Percentiles rank a stretch among this genome's conserved stretches.
Evolutionary conservation across 2,888 invertebrate genomes (phyloP).

Genomic region (Gibbula magus): DNA sequence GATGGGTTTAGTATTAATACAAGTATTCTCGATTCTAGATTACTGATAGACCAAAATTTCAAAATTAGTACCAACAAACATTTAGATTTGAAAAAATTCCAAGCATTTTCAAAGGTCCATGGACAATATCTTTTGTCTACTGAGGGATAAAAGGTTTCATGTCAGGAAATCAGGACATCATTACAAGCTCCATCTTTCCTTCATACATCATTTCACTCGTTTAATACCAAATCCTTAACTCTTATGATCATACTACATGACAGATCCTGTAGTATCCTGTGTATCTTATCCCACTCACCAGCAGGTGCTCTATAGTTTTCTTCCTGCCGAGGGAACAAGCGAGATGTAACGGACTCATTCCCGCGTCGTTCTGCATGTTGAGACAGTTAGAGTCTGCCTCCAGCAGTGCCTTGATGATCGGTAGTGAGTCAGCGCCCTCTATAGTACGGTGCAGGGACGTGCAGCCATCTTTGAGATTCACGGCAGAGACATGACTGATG

Average conservation of each 20-base stretch:
- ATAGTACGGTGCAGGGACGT: conserved; percentile 64
- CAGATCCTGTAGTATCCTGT: not conserved
- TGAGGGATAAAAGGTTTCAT: too few species aligned
- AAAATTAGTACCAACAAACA: too few species aligned
- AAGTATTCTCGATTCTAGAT: too few species aligned
- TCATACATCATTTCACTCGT: too few species aligned
- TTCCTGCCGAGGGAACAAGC: conserved; percentile 63
- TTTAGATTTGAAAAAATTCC: too few species aligned
- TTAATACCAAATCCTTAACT: too few species aligned
- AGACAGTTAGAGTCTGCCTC: conserved; percentile 56
- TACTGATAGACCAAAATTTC: too few species aligned
- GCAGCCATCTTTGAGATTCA: conserved; percentile 62
- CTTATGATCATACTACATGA: not conserved
- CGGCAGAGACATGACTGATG: conserved; percentile 70
- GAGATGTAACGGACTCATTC: conserved; percentile 65
- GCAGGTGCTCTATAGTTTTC: conserved; percentile 57
- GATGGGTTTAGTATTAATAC: too few species aligned
- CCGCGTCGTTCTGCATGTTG: conserved; percentile 66
- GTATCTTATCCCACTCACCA: conserved; percentile 59
- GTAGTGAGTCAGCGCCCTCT: conserved; percentile 60
- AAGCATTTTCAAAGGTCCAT: too few species aligned
- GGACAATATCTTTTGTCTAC: too few species aligned
- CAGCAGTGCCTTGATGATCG: conserved; percentile 51
- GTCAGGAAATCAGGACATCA: too few species aligned
- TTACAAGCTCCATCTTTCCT: too few species aligned